Evolutionary conservation across 2,888 invertebrate species (phyloP).

Genomic region (Synergus umbraculus): DNA sequence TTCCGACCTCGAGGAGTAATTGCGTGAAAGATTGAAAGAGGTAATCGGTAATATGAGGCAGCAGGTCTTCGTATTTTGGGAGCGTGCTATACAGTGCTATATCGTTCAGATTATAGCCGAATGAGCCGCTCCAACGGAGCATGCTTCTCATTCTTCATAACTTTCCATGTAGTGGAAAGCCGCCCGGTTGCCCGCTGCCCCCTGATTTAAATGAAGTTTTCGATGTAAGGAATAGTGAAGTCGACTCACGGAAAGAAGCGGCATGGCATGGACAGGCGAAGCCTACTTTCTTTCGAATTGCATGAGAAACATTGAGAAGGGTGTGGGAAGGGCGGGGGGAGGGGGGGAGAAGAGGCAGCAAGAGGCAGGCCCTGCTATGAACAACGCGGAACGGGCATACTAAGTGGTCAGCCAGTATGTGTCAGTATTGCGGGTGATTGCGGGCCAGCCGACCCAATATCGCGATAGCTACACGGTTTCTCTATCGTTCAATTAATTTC

Average conservation of each 20-base stretch:
- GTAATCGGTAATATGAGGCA: not conserved
- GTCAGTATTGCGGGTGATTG: slow-evolving; percentile 4
- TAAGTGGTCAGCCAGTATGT: slow-evolving; percentile 21
- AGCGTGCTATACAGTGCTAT: not conserved
- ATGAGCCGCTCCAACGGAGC: slow-evolving; percentile 27
- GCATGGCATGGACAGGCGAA: not conserved
- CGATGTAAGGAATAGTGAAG: slow-evolving; percentile 21
- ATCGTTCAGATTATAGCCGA: not conserved
- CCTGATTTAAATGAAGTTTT: slow-evolving; percentile 20
- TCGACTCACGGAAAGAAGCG: slow-evolving; percentile 29
- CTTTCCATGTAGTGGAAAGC: slow-evolving; percentile 30
- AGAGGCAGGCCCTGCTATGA: not conserved
- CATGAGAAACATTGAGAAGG: slow-evolving; percentile 1
- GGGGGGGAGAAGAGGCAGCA: too few species aligned
- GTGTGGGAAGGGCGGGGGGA: too few species aligned
- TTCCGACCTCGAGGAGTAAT: not conserved
- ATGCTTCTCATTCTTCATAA: slow-evolving; percentile 20
- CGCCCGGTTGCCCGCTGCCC: not conserved
- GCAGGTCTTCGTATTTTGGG: not conserved
- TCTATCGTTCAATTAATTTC: not conserved
- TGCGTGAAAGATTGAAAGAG: not conserved
- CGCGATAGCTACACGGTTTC: not conserved
- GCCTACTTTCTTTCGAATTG: slow-evolving; percentile 28
- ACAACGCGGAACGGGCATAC: not conserved
- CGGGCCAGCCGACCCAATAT: not conserved